Percentiles rank a stretch among this genome's conserved stretches.
Evolutionary conservation across 2,888 invertebrate genomes (phyloP).

Genomic region (Cylindroiulus punctatus): DNA sequence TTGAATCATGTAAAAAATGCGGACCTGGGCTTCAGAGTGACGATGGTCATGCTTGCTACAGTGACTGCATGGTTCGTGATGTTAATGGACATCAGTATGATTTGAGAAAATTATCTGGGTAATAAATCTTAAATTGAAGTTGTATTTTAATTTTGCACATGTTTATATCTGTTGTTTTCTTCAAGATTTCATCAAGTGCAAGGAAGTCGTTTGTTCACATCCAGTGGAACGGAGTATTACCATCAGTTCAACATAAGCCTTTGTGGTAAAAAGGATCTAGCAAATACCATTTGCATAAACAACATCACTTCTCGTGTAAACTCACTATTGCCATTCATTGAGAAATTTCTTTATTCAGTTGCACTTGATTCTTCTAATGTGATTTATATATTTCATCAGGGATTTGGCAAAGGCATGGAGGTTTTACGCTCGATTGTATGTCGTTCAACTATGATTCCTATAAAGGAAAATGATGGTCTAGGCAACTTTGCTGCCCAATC

Average conservation of each 20-base stretch:
- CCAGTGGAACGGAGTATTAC: slow-evolving; percentile 70
- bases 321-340: background rate
- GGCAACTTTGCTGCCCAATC: slow-evolving; percentile 59
- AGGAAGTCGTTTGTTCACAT: slow-evolving; percentile 66
- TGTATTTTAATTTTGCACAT: background rate
- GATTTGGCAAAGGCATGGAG: slow-evolving; percentile 59
- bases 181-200: slow-evolving; percentile 65
- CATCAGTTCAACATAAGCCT: slow-evolving; percentile 70
- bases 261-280: slow-evolving; percentile 66
- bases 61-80: slow-evolving; percentile 65
- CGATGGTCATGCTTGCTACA: slow-evolving; percentile 67
- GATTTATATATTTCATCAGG: slow-evolving; percentile 57
- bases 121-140: slow-evolving; percentile 33
- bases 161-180: slow-evolving; percentile 52
- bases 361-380: background rate
- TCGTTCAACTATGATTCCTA: slow-evolving; percentile 66
- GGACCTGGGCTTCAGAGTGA: slow-evolving; percentile 67
- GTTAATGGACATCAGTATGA: slow-evolving; percentile 63
- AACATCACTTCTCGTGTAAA: slow-evolving; percentile 63
- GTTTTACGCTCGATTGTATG: slow-evolving; percentile 62
- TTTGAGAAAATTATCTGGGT: slow-evolving; percentile 65
- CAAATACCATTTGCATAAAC: slow-evolving; percentile 66
- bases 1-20: slow-evolving; percentile 68
- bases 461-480: slow-evolving; percentile 60
- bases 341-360: background rate